Conservation (phyloP, 2,888 invertebrate genomes). For the Cephus sareptanus region DNA sequence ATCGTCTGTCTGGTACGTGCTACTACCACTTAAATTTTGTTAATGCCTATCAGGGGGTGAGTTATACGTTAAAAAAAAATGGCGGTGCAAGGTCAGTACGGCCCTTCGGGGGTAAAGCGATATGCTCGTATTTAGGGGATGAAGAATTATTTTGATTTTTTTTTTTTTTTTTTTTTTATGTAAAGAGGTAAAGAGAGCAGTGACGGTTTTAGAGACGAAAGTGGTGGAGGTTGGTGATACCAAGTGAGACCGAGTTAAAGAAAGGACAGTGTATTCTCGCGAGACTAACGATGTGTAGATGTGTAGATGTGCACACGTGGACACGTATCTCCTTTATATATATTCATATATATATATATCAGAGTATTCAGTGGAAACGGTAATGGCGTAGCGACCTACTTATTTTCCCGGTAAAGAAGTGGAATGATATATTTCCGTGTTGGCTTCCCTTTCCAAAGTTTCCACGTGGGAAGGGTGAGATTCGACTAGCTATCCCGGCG, state of each 20-base stretch:
- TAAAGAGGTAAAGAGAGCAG: background rate
- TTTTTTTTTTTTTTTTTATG: background rate
- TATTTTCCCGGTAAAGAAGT: constrained; percentile 31
- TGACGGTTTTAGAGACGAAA: background rate
- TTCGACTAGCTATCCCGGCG: constrained; percentile 8
- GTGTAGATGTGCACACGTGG: background rate
- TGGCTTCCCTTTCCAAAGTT: background rate
- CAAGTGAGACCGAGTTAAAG: constrained; percentile 6
- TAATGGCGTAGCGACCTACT: constrained; percentile 44
- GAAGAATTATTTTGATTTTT: background rate
- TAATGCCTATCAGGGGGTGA: background rate
- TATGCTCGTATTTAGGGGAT: background rate
- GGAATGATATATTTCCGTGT: constrained; percentile 34
- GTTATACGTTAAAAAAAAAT: background rate
- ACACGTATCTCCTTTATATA: background rate
- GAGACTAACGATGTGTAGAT: background rate
- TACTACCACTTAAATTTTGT: background rate
- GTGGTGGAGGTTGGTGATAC: background rate
- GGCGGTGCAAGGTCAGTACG: background rate
- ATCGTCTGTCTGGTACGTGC: background rate
- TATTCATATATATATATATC: background rate
- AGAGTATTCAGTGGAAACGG: constrained; percentile 36
- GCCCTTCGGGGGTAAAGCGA: background rate
- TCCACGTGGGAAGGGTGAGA: background rate
- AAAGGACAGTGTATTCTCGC: constrained; percentile 2